These are phyloP conservation scores for Eupithecia inturbata DNA, from an alignment of 2,888 invertebrate species.

Conservation along the genomic window DNA sequence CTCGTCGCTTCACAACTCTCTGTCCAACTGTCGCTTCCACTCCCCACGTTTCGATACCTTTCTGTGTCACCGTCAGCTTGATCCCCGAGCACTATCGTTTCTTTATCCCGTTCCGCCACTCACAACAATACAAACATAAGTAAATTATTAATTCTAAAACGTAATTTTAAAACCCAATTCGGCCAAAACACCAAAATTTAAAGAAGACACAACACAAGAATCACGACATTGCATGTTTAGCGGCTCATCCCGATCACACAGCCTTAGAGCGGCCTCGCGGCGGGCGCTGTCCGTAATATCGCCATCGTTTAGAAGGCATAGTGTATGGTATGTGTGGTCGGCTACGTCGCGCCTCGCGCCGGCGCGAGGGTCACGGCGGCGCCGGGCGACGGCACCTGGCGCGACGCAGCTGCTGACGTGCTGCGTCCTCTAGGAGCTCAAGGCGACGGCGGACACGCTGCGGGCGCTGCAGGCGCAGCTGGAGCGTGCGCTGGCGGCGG, in stretches of 20 bases:
- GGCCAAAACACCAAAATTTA: conserved; percentile 66
- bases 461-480: conserved; percentile 91
- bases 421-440: conserved; percentile 86
- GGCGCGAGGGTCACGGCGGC: conserved; percentile 49
- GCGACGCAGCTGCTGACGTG: conserved; percentile 53
- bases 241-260: conserved; percentile 80
- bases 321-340: conserved; percentile 62
- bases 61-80: conserved; percentile 78
- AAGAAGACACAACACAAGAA: conserved; percentile 73
- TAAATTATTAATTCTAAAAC: conserved; percentile 45
- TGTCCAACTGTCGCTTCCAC: conserved; percentile 72
- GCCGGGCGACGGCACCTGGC: conserved; percentile 46
- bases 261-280: conserved; percentile 80
- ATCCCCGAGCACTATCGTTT: conserved; percentile 72
- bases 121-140: conserved; percentile 59
- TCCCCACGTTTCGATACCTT: conserved; percentile 72
- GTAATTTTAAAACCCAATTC: conserved; percentile 55
- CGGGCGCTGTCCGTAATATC: conserved; percentile 72
- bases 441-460: conserved; percentile 92
- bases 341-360: conserved; percentile 65
- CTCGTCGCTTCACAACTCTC: conserved; percentile 70
- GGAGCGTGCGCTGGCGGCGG: conserved; percentile 88
- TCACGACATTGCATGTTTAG: conserved; percentile 84
- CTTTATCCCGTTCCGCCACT: conserved; percentile 60
- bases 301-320: conserved; percentile 71